Base-by-base conservation (phyloP, 2,888 invertebrate species). In the Helleia helle region DNA sequence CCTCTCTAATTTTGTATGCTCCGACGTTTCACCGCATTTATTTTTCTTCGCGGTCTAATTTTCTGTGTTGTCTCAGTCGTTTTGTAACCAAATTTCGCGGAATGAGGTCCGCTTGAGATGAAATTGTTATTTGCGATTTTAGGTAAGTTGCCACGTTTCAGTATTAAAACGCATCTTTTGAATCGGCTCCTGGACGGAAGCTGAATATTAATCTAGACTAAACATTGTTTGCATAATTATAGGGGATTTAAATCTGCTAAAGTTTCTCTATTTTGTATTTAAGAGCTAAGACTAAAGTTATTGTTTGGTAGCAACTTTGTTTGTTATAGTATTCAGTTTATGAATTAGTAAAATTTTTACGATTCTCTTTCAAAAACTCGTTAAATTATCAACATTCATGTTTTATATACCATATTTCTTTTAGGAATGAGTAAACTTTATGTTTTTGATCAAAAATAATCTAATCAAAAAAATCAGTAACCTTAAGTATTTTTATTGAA, bases 21-120 rank as follows among this genome's bases (percentile, higher is more conserved):
- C 65, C 65, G 70, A 71, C 73, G 72, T 80, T 75, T 70, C 65
- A 50, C 61, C 71, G 71, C 77, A 75, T 83, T 80, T 80, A 77
- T 83, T 80, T 80, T 80, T 79, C 77, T 79, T 74, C 67, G 71
- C 71, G 76, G 74, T 79, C 77, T 80, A 80, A 79, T 83, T 80
- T 74, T 76, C 75, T 72, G 76, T 77, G 75, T 80, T 77, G 77
- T 79, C 75, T 75, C 72, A 63, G 72, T 66, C 75, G 68, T 77
- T 79, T 75, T 73, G 76, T 76, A 79, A 79, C 76, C 79, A 79
- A 81, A 81, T 81, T 80, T 75, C 59, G 61, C 62, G 66, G 58
- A 80, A 80, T 73, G 77, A 74, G 74, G 75, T 77, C 76, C 73
- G 68, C 64, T 66, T 65, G 65, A 71, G 68, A 75, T 74, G 71